Evolutionary conservation across 64 coral and sea anemone species (phyloP).

Genomic region (Dendrophyllia cribrosa): DNA sequence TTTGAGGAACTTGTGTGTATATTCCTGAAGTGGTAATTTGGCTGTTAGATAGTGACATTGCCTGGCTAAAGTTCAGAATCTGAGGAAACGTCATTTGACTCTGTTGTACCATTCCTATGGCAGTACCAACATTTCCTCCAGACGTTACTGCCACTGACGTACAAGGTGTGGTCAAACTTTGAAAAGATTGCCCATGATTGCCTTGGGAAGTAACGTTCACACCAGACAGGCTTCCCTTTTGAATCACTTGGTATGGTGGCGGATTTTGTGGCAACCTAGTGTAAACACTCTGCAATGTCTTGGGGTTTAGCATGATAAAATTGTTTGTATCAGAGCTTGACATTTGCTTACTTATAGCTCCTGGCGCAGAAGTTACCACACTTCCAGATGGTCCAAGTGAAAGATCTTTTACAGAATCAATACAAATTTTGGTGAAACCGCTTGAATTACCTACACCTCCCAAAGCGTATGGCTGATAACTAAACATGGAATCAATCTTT

Average conservation of each 20-base stretch:
- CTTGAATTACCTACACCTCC: not conserved
- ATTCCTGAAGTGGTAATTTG: conserved; percentile 7
- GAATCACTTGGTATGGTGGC: not conserved
- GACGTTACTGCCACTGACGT: not conserved
- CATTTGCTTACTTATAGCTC: not conserved
- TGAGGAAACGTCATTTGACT: not conserved
- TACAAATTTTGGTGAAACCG: not conserved
- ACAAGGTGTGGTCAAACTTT: conserved; percentile 7
- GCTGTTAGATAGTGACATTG: not conserved
- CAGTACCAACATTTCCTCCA: not conserved
- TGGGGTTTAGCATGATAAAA: not conserved
- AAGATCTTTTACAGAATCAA: conserved; percentile 38
- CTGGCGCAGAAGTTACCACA: not conserved
- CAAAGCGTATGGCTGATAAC: conserved; percentile 4
- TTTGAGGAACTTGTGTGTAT: not conserved
- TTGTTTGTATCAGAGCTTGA: not conserved
- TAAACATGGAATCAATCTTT: conserved; percentile 27
- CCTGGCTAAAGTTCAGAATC: not conserved
- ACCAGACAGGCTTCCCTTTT: not conserved
- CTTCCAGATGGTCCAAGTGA: not conserved
- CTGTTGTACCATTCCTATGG: not conserved
- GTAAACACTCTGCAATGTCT: not conserved
- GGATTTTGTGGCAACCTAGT: not conserved
- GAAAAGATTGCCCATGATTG: not conserved
- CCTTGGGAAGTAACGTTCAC: not conserved